These are phyloP conservation scores for Drosophila trichaetosa DNA, from an alignment of 2,888 invertebrate species.

Conservation along the genomic window DNA sequence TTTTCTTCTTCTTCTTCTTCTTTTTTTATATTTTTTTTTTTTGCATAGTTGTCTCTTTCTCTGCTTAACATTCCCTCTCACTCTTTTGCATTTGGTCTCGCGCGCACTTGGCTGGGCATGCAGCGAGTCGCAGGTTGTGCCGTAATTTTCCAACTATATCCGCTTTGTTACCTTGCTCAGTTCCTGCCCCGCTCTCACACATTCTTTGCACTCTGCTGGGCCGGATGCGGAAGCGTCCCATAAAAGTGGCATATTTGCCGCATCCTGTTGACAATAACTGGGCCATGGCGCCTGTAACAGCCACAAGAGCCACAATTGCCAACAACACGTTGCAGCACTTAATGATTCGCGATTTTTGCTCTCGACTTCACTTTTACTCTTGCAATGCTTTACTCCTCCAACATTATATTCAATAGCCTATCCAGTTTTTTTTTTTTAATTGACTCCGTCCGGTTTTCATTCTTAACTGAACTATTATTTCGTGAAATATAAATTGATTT, in stretches of 20 bases:
- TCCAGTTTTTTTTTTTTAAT: not conserved
- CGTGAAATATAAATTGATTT: too few species aligned
- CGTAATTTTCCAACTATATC: constrained; percentile 79
- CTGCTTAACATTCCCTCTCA: not conserved
- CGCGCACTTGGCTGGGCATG: constrained; percentile 33
- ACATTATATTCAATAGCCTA: not conserved
- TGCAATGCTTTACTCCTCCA: not conserved
- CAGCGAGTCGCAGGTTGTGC: constrained; percentile 70
- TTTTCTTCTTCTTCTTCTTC: constrained; percentile 18
- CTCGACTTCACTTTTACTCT: constrained; percentile 14
- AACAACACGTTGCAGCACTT: constrained; percentile 29
- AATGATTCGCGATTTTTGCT: constrained; percentile 49
- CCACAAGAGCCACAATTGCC: constrained; percentile 6
- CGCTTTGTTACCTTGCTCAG: constrained; percentile 65
- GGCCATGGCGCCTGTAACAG: constrained; percentile 42
- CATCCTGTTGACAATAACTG: constrained; percentile 80
- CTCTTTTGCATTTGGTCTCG: not conserved
- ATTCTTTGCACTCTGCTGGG: constrained; percentile 15
- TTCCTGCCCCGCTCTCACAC: constrained; percentile 22
- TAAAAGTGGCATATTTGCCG: constrained; percentile 80
- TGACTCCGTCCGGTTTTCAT: not conserved
- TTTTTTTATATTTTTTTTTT: constrained; percentile 4
- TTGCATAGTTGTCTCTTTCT: constrained; percentile 23
- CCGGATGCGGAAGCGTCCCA: constrained; percentile 72
- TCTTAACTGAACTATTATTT: not conserved